Conservation (phyloP, 2,888 invertebrate genomes). For the Microctonus aethiopoides region DNA sequence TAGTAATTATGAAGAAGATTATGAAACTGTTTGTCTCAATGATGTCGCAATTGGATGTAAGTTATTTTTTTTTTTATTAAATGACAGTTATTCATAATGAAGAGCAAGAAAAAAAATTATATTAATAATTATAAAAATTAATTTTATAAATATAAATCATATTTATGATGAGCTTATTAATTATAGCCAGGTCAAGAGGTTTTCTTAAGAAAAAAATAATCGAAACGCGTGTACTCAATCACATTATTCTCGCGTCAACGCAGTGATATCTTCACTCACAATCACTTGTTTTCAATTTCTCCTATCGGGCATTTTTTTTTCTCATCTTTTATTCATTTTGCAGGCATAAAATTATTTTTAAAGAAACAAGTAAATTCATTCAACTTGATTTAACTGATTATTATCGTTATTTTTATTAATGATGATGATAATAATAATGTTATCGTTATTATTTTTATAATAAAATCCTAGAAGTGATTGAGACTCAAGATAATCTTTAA, state of each 20-base stretch:
- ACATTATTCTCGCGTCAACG: background rate
- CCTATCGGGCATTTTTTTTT: background rate
- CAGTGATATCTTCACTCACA: background rate
- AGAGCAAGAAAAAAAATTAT: background rate
- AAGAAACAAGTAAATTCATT: slow-evolving; percentile 2
- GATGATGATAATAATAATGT: too few species aligned
- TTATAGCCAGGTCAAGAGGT: background rate
- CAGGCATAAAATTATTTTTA: background rate
- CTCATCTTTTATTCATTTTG: slow-evolving; percentile 1
- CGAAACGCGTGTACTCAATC: background rate
- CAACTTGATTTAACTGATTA: background rate
- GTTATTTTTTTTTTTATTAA: slow-evolving; percentile 50
- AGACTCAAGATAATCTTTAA: background rate
- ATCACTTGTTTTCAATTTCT: slow-evolving; percentile 3
- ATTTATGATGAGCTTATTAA: background rate
- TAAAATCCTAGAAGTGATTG: background rate
- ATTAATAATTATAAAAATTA: background rate
- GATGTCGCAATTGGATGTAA: slow-evolving; percentile 72
- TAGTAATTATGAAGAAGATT: slow-evolving; percentile 46
- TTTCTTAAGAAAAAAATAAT: background rate
- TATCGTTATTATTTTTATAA: too few species aligned
- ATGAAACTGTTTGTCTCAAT: slow-evolving; percentile 69
- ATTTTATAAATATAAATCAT: background rate
- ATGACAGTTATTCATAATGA: background rate
- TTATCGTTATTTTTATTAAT: background rate